Conservation (phyloP, 2,113 vertebrate species). For the Bubalus kerabau region DNA sequence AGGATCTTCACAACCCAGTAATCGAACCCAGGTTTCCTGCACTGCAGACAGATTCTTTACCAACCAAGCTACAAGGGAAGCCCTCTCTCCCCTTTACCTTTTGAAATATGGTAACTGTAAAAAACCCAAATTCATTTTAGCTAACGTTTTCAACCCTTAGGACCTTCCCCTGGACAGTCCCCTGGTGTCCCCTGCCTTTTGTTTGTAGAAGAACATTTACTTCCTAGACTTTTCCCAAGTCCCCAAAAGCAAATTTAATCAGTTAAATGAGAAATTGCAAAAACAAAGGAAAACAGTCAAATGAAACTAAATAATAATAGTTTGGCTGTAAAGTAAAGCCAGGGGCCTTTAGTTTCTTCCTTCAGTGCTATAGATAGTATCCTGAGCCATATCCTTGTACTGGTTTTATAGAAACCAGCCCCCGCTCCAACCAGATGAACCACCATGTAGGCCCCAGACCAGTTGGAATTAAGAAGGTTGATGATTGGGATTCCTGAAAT, state of each 20-base stretch:
- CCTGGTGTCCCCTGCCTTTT: neutral
- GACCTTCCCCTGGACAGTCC: neutral
- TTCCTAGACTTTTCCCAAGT: neutral
- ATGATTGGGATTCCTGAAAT: neutral
- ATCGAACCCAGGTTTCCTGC: neutral
- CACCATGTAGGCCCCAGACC: neutral
- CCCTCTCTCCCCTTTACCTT: neutral
- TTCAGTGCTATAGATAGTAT: neutral
- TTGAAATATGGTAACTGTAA: slow-evolving; percentile 6
- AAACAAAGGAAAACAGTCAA: neutral
- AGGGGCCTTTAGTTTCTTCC: neutral
- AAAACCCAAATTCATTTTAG: neutral
- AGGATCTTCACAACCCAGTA: neutral
- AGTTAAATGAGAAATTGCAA: neutral
- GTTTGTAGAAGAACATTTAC: neutral
- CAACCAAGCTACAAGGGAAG: neutral
- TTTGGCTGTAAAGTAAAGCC: neutral
- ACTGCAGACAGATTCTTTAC: neutral
- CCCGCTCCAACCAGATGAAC: neutral
- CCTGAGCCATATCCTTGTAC: neutral
- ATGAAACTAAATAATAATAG: neutral
- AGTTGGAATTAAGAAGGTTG: neutral
- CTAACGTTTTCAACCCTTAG: neutral
- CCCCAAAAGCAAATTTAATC: neutral
- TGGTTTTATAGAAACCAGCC: neutral